These are phyloP conservation scores for Euplexia lucipara DNA, from an alignment of 2,888 invertebrate genomes.

Conservation along the genomic window DNA sequence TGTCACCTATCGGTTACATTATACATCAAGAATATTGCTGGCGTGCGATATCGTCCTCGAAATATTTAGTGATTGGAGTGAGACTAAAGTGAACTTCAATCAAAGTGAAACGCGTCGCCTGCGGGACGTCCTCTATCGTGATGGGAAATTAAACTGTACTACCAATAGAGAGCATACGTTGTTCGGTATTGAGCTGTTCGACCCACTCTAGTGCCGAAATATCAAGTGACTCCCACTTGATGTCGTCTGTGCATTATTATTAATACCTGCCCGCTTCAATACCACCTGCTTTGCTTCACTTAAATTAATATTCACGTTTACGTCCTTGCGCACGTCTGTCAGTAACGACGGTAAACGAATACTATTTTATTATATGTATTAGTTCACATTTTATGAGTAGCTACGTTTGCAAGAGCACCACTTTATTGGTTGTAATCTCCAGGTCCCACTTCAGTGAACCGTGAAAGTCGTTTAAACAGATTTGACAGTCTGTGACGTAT, in stretches of 20 bases:
- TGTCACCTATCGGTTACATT: slow-evolving; percentile 20
- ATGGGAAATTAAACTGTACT: slow-evolving; percentile 82
- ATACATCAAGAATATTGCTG: slow-evolving; percentile 34
- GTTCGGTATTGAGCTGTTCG: slow-evolving; percentile 63
- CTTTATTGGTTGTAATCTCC: slow-evolving; percentile 64
- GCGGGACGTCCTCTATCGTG: slow-evolving; percentile 68
- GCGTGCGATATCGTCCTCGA: slow-evolving; percentile 24
- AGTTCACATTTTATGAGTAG: slow-evolving; percentile 26
- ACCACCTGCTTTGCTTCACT: slow-evolving; percentile 22
- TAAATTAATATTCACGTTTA: slow-evolving; percentile 37
- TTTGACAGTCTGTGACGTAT: slow-evolving; percentile 72
- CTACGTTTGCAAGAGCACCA: slow-evolving; percentile 37
- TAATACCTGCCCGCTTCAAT: slow-evolving; percentile 41
- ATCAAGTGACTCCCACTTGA: slow-evolving; percentile 59
- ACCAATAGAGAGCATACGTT: slow-evolving; percentile 71
- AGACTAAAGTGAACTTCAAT: slow-evolving; percentile 67
- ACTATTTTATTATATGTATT: slow-evolving; percentile 32
- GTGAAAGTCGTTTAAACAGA: slow-evolving; percentile 66
- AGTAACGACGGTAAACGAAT: slow-evolving; percentile 13
- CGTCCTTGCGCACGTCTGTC: slow-evolving; percentile 21
- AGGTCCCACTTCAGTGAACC: slow-evolving; percentile 53
- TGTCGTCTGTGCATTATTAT: slow-evolving; percentile 59
- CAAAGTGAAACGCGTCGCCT: slow-evolving; percentile 68
- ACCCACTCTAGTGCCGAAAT: slow-evolving; percentile 62
- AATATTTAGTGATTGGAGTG: slow-evolving; percentile 56